Evolutionary conservation across 2,888 invertebrate species (phyloP).

Genomic region (Malthinus seriepunctatus): DNA sequence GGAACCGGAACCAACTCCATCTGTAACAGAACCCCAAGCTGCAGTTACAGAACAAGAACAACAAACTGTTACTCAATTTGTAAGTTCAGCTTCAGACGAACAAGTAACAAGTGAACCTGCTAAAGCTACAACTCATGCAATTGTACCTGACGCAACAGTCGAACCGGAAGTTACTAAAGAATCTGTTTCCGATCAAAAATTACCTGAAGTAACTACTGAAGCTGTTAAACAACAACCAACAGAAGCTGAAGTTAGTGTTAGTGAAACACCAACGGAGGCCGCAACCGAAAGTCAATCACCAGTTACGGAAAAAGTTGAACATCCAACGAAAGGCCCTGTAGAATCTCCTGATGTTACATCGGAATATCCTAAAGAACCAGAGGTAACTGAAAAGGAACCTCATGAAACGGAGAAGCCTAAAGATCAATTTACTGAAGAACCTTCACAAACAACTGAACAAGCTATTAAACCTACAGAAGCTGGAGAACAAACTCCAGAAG

Average conservation of each 20-base stretch:
- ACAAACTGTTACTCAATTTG: too few species aligned
- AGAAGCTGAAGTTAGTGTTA: neutral
- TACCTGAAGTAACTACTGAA: constrained; percentile 1
- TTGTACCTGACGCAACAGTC: too few species aligned
- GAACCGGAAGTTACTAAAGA: constrained; percentile 3
- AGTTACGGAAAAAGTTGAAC: constrained; percentile 7
- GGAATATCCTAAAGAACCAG: neutral
- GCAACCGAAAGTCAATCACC: constrained; percentile 12
- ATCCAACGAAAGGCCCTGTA: neutral
- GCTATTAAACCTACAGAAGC: neutral
- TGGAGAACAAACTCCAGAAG: constrained; percentile 23
- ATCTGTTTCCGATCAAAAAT: neutral
- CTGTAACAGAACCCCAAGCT: constrained; percentile 1
- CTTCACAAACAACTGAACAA: constrained; percentile 1
- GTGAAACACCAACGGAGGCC: constrained; percentile 7
- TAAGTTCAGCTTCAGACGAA: too few species aligned
- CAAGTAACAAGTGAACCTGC: too few species aligned
- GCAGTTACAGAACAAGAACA: neutral
- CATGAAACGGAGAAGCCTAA: constrained; percentile 1
- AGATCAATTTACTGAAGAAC: constrained; percentile 12
- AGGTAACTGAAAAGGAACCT: constrained; percentile 1
- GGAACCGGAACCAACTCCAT: neutral
- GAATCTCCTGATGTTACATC: neutral
- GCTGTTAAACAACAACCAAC: constrained; percentile 11
- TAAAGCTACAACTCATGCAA: neutral